Percentiles rank a stretch among this genome's conserved stretches.
Conservation (phyloP, 1,140 invertebrate species). For the Laupala kohalensis region DNA sequence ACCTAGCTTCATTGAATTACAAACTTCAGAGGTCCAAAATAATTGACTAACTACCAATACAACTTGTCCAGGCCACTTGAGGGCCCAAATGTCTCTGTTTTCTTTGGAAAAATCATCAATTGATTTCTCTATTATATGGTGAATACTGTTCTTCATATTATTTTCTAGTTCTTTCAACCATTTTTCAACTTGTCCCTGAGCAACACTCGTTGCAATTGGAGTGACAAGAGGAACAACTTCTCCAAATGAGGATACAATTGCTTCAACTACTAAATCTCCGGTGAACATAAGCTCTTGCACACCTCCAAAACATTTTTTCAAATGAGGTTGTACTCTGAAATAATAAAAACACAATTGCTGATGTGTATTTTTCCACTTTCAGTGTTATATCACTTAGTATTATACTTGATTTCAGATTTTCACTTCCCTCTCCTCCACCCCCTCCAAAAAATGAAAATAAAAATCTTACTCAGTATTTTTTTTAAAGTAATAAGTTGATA, state of each 20-base stretch:
- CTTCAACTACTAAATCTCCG: conserved; percentile 70
- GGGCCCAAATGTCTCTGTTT: conserved; percentile 63
- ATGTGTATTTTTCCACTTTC: no score
- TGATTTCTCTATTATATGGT: conserved; percentile 41
- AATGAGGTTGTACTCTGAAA: conserved; percentile 82
- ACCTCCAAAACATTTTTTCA: conserved; percentile 94
- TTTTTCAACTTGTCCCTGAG: conserved; percentile 93
- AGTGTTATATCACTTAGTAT: no score
- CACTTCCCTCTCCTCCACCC: no score
- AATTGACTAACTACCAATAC: conserved; percentile 75
- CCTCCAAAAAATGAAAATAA: no score
- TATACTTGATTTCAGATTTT: no score
- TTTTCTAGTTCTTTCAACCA: conserved; percentile 85
- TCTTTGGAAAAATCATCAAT: conserved; percentile 51
- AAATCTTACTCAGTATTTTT: no score
- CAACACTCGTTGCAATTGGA: conserved; percentile 71
- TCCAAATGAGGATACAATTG: conserved; percentile 79
- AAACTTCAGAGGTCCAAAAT: conserved; percentile 83
- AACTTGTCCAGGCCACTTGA: conserved; percentile 78
- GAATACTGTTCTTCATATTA: conserved; percentile 80
- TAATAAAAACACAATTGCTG: no score
- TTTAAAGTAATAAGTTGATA: no score
- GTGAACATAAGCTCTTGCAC: conserved; percentile 79
- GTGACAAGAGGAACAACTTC: conserved; percentile 68
- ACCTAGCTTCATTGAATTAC: conserved; percentile 48